Conservation (phyloP, 2,888 invertebrate species). For the Melolontha melolontha region DNA sequence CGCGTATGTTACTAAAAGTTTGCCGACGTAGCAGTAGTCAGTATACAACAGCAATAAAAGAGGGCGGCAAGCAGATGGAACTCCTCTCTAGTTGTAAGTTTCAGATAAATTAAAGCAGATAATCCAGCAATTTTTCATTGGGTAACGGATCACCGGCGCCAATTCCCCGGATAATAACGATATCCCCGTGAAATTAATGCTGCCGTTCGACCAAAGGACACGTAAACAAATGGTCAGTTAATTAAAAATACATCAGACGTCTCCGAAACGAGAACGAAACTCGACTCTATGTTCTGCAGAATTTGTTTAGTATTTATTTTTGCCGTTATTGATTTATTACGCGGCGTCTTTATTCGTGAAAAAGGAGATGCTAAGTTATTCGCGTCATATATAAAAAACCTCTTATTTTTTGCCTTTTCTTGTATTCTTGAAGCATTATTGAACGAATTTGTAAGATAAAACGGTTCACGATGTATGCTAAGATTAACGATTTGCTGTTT, state of each 20-base stretch:
- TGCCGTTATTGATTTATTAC: too few relatives aligned
- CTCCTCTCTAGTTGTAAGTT: constrained; percentile 6
- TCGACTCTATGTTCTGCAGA: background rate
- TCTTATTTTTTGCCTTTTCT: too few relatives aligned
- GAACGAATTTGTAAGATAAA: too few relatives aligned
- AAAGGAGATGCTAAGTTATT: too few relatives aligned
- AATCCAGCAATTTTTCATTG: constrained; percentile 14
- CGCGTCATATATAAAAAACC: too few relatives aligned
- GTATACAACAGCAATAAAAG: constrained; percentile 14
- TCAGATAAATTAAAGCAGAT: constrained; percentile 20
- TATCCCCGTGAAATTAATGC: constrained; percentile 14
- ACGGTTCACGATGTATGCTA: too few relatives aligned
- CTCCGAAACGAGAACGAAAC: background rate
- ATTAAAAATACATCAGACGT: constrained; percentile 18
- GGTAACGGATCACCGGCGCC: constrained; percentile 6
- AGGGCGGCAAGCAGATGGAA: background rate
- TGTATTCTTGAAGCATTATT: too few relatives aligned
- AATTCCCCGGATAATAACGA: constrained; percentile 14
- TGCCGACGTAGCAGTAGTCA: too few relatives aligned
- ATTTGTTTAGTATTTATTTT: too few relatives aligned
- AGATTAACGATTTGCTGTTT: too few relatives aligned
- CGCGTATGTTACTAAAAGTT: too few relatives aligned
- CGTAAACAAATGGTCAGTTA: constrained; percentile 21
- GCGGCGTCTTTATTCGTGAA: too few relatives aligned
- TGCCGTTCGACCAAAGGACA: background rate